These are phyloP conservation scores for Gonocerus acuteangulatus DNA, from an alignment of 2,888 invertebrate genomes.

Conservation along the genomic window DNA sequence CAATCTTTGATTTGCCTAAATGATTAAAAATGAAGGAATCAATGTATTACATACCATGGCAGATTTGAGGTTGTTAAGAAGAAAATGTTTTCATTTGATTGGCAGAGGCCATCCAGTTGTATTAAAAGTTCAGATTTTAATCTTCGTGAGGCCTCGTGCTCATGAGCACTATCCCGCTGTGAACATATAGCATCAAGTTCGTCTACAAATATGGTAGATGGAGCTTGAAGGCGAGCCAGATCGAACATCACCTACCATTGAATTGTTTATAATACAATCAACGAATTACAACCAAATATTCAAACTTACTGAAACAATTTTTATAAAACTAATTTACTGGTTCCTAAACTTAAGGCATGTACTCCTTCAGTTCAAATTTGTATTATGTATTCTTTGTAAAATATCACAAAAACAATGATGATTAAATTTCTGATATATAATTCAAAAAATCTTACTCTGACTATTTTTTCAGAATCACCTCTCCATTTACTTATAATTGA, in stretches of 20 bases:
- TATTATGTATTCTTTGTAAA: too few species aligned
- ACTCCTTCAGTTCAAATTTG: too few species aligned
- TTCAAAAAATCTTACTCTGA: conserved; percentile 54
- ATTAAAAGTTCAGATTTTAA: conserved; percentile 83
- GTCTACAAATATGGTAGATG: conserved; percentile 86
- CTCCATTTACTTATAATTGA: conserved; percentile 91
- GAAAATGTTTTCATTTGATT: conserved; percentile 59
- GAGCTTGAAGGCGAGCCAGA: conserved; percentile 73
- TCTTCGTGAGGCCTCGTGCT: conserved; percentile 79
- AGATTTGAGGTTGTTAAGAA: conserved; percentile 82
- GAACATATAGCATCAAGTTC: conserved; percentile 82
- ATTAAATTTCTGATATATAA: too few species aligned
- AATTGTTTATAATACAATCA: not conserved
- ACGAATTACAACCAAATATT: not conserved
- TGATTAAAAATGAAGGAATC: too few species aligned
- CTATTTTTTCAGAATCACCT: conserved; percentile 89
- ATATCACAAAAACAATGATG: too few species aligned
- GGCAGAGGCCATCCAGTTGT: conserved; percentile 71
- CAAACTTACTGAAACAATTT: not conserved
- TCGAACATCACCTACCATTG: conserved; percentile 68
- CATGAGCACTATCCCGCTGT: conserved; percentile 45
- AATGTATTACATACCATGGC: conserved; percentile 63
- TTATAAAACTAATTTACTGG: too few species aligned
- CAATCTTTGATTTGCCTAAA: too few species aligned
- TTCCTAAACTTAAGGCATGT: too few species aligned